These are phyloP conservation scores for Arctocebus calabarensis DNA, from an alignment of 2,797 vertebrate genomes.

Conservation along the genomic window DNA sequence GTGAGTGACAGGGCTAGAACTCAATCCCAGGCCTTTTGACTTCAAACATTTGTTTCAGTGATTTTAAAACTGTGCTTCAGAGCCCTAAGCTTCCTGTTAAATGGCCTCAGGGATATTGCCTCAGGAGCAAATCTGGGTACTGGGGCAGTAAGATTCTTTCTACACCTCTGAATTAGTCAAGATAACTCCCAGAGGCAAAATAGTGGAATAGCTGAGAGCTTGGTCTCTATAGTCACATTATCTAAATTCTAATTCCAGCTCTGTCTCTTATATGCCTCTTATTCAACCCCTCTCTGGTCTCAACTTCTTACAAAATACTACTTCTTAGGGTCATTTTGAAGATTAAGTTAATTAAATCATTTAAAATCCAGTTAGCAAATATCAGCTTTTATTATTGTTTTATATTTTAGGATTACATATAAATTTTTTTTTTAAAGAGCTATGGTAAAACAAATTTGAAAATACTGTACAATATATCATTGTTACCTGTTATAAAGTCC, in stretches of 20 bases:
- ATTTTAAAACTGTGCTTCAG: constrained; percentile 19
- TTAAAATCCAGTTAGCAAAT: constrained; percentile 8
- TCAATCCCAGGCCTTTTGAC: background rate
- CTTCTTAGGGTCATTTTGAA: constrained; percentile 44
- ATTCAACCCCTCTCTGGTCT: background rate
- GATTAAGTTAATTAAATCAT: constrained; percentile 54
- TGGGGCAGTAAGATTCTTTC: background rate
- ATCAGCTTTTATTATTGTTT: background rate
- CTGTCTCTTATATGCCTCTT: background rate
- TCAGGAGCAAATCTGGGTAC: background rate
- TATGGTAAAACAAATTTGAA: constrained; percentile 55
- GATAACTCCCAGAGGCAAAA: background rate
- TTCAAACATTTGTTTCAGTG: background rate
- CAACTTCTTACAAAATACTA: constrained; percentile 25
- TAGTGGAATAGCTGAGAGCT: background rate
- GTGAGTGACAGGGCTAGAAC: background rate
- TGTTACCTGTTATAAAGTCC: constrained; percentile 30
- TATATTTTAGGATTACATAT: background rate
- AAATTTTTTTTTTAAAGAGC: constrained; percentile 7
- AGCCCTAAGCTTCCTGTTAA: constrained; percentile 50
- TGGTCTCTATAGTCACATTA: background rate
- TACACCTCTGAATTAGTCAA: background rate
- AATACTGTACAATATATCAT: background rate
- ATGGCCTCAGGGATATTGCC: background rate
- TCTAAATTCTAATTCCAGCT: constrained; percentile 6